A percentile compares a stretch with the other conserved stretches of the same genome.
Conservation (phyloP, 2,797 vertebrate genomes). For the Melanotaenia pygmaea region DNA sequence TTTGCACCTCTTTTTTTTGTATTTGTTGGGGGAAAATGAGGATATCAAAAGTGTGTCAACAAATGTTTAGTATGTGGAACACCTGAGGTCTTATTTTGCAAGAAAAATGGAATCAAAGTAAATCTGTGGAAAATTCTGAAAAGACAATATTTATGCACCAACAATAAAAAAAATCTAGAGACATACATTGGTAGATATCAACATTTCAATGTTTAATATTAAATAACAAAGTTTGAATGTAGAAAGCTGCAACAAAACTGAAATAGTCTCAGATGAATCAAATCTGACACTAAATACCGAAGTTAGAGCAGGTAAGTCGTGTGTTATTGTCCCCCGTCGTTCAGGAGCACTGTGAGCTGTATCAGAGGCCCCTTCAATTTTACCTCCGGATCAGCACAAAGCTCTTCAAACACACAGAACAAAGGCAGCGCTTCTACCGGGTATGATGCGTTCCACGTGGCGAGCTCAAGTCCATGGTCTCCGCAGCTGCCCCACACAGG, state of each 20-base stretch:
- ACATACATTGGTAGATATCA: neutral
- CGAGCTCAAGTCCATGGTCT: constrained; percentile 44
- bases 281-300: constrained; percentile 4
- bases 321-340: constrained; percentile 5
- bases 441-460: constrained; percentile 83
- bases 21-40: neutral
- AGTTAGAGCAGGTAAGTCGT: constrained; percentile 14
- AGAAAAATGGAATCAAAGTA: neutral
- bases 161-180: neutral
- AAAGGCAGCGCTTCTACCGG: constrained; percentile 69
- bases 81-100: neutral
- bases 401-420: constrained; percentile 78
- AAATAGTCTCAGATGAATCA: neutral
- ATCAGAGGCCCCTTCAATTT: constrained; percentile 46
- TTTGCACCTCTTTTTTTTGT: neutral
- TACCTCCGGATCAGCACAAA: constrained; percentile 84
- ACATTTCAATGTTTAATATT: neutral
- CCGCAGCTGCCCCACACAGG: constrained; percentile 52
- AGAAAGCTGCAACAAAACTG: neutral
- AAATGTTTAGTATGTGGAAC: neutral
- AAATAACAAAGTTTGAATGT: neutral
- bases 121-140: neutral
- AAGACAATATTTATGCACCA: neutral
- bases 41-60: neutral
- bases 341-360: constrained; percentile 19